A percentile compares a stretch with the other conserved stretches of the same genome.
phyloP scores from a whole-genome alignment of 2,888 invertebrate genomes.

The Leistus spinibarbis region DNA sequence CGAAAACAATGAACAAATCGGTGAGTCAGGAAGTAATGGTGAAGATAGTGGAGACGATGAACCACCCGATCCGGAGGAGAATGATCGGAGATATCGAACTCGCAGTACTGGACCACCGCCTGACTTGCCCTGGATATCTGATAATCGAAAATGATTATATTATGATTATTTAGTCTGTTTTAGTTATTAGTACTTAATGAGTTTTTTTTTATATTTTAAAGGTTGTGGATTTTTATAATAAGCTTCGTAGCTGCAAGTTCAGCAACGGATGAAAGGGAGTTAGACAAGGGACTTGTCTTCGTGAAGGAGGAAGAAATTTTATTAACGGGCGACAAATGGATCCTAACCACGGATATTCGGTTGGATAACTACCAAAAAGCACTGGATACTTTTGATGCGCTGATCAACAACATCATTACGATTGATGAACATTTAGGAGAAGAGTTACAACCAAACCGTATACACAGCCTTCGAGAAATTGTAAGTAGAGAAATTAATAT shows the following conservation, averaged over 20 bases:
- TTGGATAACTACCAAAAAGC: conserved; percentile 1
- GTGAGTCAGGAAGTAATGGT: no score
- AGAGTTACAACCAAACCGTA: neutral
- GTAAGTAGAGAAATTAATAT: conserved; percentile 14
- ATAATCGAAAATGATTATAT: neutral
- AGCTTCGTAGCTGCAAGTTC: neutral
- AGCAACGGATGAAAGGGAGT: neutral
- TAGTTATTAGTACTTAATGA: no score
- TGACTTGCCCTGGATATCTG: neutral
- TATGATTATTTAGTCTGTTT: neutral
- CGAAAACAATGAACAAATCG: no score
- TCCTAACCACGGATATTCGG: conserved; percentile 5
- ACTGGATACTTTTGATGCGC: neutral
- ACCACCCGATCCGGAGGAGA: neutral
- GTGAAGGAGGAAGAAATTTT: conserved; percentile 12
- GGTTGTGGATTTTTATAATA: neutral
- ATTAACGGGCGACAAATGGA: conserved; percentile 12
- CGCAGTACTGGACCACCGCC: neutral
- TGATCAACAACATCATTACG: neutral
- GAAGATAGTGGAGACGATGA: neutral
- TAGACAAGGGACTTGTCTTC: conserved; percentile 14
- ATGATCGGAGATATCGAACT: neutral
- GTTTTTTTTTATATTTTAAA: neutral
- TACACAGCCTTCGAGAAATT: neutral
- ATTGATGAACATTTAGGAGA: neutral